Percentiles rank a stretch among this genome's conserved stretches.
phyloP scores from a whole-genome alignment of 2,797 vertebrate genomes.

The Morus bassanus region DNA sequence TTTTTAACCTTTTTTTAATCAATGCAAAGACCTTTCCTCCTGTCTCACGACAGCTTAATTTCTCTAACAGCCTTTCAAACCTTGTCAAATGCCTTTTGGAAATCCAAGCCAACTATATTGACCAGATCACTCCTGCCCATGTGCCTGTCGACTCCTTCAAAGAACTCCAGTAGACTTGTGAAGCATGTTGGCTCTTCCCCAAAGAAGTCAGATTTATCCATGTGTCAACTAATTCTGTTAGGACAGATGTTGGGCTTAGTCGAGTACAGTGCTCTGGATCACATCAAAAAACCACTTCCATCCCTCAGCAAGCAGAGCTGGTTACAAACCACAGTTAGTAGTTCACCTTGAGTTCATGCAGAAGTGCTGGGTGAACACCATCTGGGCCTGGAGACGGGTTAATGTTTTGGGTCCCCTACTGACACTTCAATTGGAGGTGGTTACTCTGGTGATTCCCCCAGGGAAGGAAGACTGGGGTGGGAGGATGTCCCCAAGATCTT shows the following conservation, averaged over 20 bases:
- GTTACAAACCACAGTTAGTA: not conserved
- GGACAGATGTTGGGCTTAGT: slow-evolving; percentile 43
- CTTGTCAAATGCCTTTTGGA: not conserved
- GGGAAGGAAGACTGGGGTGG: not conserved
- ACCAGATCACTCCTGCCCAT: not conserved
- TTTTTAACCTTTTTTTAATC: not conserved
- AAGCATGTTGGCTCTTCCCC: slow-evolving; percentile 37
- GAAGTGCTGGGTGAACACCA: not conserved
- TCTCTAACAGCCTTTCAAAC: not conserved
- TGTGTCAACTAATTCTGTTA: slow-evolving; percentile 10
- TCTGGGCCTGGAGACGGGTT: not conserved
- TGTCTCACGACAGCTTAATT: not conserved
- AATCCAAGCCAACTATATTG: not conserved
- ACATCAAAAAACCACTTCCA: slow-evolving; percentile 36
- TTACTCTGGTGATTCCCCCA: not conserved
- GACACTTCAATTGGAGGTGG: not conserved
- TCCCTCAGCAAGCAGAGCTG: not conserved
- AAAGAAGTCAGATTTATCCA: not conserved
- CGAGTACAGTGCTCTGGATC: not conserved
- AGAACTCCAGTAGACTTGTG: slow-evolving; percentile 29
- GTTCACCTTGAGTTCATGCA: slow-evolving; percentile 14
- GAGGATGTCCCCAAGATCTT: not conserved
- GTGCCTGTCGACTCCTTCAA: slow-evolving; percentile 15
- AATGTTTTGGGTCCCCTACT: not conserved
- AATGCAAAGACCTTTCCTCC: not conserved